Conservation (phyloP, 1,140 invertebrate genomes). For the Probaryconus sp. region DNA sequence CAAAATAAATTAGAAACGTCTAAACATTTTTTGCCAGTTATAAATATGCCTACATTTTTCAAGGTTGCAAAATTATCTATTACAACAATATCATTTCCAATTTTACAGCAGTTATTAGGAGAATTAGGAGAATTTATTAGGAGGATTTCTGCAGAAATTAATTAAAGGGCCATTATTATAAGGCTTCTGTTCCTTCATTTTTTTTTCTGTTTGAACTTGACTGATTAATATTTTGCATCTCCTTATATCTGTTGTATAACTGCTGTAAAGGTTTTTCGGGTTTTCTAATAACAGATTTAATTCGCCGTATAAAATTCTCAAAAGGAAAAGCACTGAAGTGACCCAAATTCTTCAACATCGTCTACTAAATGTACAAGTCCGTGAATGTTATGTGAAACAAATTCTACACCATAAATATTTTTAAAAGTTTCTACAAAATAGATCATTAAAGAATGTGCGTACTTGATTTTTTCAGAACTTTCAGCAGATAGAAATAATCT, state of each 20-base stretch:
- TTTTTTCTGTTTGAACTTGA: not conserved
- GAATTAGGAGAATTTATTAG: too few species aligned
- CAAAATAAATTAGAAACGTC: not conserved
- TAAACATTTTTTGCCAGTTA: constrained; percentile 6
- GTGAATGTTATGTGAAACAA: constrained; percentile 10
- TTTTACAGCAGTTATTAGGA: constrained; percentile 14
- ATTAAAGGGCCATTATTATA: constrained; percentile 10
- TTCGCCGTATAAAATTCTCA: constrained; percentile 4
- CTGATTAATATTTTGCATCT: not conserved
- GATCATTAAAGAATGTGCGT: not conserved
- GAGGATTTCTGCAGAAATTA: not conserved
- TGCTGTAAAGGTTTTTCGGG: constrained; percentile 11
- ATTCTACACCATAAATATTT: not conserved
- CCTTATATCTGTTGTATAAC: not conserved
- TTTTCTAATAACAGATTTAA: constrained; percentile 5
- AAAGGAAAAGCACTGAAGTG: not conserved
- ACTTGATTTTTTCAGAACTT: not conserved
- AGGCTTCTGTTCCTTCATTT: constrained; percentile 1
- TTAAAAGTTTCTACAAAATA: constrained; percentile 7
- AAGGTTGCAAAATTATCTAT: constrained; percentile 6
- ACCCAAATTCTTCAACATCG: not conserved
- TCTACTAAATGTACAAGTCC: constrained; percentile 4
- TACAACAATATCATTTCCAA: constrained; percentile 9
- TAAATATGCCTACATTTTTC: not conserved
- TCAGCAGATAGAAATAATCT: too few species aligned